Base-by-base conservation (phyloP, 2,888 invertebrate species). In the Drosophila anomelani region DNA sequence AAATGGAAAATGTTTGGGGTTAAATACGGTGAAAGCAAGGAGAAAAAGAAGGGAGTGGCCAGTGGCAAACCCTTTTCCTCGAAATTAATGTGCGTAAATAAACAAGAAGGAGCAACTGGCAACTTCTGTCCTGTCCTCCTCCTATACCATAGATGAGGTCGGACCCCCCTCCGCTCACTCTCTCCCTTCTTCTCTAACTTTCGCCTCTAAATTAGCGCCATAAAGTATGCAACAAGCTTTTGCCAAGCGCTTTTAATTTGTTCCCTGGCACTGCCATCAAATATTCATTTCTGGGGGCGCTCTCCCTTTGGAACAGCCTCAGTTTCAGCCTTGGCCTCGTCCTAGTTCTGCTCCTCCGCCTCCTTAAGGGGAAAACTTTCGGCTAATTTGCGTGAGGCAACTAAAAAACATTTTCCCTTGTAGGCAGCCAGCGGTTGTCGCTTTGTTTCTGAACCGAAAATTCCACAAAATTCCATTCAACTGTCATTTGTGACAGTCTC, bases 221-320 rank as follows among this genome's bases (percentile, higher is more conserved):
- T 85, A 88, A 85, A 85, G 88, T 88, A 88, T 85, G 88, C 86
- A 85, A 88, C 84, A 88, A 77, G 77, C 88, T 83, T 78, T 77
- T 77, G 83, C 77, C 77, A 62, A 78, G 71, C 78, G 78, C 75
- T 85, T 85, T 83, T 85, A 82, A 82, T 88, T 82, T 80, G 83
- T 80, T 75, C 75, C 67, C 81, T 74, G 54, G 76, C 75, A 59
- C 68, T 44, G 62, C 76, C 63, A 87, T 84, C 87, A 83, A 83
- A 83, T 83, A 83, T 84, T 84, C 83, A 84, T 84, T 84, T 87
- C 41, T 41, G n/a, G 54, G 72, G 85, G 76, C 75, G 44, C 26
- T 34, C 26, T 26, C 26, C 26, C 26, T 4, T 26, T 26, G 26
- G 26, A 26, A 26, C n/a, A 44, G 77, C 71, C 23, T 44, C 41